Conservation (phyloP, 2,888 invertebrate species). For the Sturmia bella region DNA sequence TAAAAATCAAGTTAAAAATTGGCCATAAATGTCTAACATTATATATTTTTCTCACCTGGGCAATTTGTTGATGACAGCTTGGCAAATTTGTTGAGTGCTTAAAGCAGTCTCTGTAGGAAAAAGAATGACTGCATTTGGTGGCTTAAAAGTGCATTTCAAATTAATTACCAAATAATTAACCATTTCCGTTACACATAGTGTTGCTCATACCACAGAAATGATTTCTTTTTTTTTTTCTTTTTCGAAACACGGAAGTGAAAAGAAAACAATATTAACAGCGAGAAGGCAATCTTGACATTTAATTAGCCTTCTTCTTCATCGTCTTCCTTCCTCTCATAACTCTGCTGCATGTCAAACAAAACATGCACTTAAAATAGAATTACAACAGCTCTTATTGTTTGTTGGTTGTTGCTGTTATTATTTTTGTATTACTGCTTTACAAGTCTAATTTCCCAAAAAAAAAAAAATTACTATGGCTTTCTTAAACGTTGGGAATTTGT, state of each 20-base stretch:
- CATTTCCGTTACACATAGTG: constrained; percentile 51
- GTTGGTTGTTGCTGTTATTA: constrained; percentile 8
- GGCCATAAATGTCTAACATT: too few relatives aligned
- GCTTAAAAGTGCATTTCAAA: constrained; percentile 51
- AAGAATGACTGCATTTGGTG: constrained; percentile 25
- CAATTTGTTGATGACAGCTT: too few relatives aligned
- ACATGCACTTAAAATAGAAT: constrained; percentile 62
- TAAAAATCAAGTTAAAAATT: too few relatives aligned
- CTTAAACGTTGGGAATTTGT: constrained; percentile 53
- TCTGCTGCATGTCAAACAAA: constrained; percentile 39
- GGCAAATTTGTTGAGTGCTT: too few relatives aligned
- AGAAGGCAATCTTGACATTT: constrained; percentile 57
- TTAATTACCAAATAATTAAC: constrained; percentile 62
- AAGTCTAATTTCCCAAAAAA: constrained; percentile 47
- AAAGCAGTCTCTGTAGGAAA: background rate
- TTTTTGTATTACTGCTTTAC: constrained; percentile 15
- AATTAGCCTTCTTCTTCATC: constrained; percentile 64
- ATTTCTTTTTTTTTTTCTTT: too few relatives aligned
- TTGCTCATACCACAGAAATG: constrained; percentile 10
- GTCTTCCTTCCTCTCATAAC: constrained; percentile 43
- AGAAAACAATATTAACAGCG: constrained; percentile 28
- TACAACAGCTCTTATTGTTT: constrained; percentile 52
- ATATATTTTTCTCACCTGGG: too few relatives aligned
- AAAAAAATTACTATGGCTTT: constrained; percentile 1
- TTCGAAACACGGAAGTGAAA: constrained; percentile 37